Evolutionary conservation across 2,888 invertebrate genomes (phyloP), one percentile per base, ranked within the genome.

Genomic region (Villa cingulata): DNA sequence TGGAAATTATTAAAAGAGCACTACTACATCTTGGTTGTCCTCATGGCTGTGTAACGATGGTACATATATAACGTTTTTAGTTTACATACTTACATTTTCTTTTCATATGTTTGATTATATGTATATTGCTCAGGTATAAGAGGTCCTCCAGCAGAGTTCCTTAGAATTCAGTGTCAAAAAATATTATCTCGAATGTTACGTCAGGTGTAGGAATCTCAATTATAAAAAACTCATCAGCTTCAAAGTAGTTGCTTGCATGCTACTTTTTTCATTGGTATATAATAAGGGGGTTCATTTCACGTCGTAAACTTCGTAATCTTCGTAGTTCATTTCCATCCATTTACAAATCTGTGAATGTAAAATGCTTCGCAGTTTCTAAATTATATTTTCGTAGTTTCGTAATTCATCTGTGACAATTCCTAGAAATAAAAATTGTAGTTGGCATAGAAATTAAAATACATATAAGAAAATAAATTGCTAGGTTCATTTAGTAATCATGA

Each of bases 11-110:
- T 3, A 61, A 62, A 17, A 54, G 66, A 17, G 68, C 70, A 0
- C 74, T 94, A 46, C 83, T 86, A 51, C 88, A 90, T 58, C 72
- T 98, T 27, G 97, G 97, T 1, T 98, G 98, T 65, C 86, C 87
- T 0, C 89, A 96, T 66, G 95, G 94, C 2, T 98, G 97, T 64
- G n/a, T 64, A 74, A 79, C 5, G 83, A 86, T 48, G 89, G 89
- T 43, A 49, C 51, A 55, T 48, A 55, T 49, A 7, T 3, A 3
- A 81, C 3, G 5, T 34, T 4, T 34, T 15, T 5, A 15, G 12
- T 7, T 4, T 10, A 34, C n/a, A 12, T 15, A 9, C 6, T 34
- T 15, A 9, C 12, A 10, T 15, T 7, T 15, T 34, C 34, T 34
- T 5, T 34, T 34, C 5, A 34, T 43, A 20, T 37, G 7, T 34